A percentile compares a stretch with the other conserved stretches of the same genome.
These are phyloP conservation scores for Epicampocera succincta DNA, from an alignment of 2,888 invertebrate species.

Conservation along the genomic window DNA sequence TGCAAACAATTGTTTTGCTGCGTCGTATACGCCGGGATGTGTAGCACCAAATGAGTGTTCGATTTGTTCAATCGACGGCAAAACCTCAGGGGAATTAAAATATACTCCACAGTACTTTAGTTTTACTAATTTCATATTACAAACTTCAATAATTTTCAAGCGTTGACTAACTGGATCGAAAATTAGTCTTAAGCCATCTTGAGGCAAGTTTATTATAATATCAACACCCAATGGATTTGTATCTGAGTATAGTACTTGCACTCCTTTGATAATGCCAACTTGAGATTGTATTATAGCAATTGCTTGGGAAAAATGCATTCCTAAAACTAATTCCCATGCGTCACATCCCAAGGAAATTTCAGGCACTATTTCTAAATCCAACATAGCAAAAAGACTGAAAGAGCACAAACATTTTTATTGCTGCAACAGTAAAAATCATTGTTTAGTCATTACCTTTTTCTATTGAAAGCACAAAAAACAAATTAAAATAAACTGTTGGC, in stretches of 20 bases:
- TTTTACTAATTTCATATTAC: constrained; percentile 97
- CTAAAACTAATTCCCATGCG: constrained; percentile 96
- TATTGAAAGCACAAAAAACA: constrained; percentile 28
- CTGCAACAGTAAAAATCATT: constrained; percentile 4
- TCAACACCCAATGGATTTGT: constrained; percentile 97
- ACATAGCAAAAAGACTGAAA: constrained; percentile 85
- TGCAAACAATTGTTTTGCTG: constrained; percentile 96
- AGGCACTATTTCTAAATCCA: constrained; percentile 97
- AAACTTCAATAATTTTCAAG: constrained; percentile 98
- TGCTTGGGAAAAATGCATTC: constrained; percentile 99
- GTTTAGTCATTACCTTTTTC: constrained; percentile 29
- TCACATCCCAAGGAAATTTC: constrained; percentile 97
- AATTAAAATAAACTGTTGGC: constrained; percentile 47
- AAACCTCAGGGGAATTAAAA: constrained; percentile 95
- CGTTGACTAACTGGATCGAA: constrained; percentile 97
- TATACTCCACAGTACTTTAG: constrained; percentile 95
- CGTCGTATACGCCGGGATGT: constrained; percentile 98
- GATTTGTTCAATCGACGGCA: constrained; percentile 98
- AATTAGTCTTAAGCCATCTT: constrained; percentile 97
- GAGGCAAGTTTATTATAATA: constrained; percentile 96
- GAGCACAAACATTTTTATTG: constrained; percentile 13
- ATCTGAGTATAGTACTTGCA: constrained; percentile 98
- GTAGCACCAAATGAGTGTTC: constrained; percentile 99
- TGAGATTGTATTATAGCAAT: constrained; percentile 98
- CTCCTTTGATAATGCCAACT: constrained; percentile 96